Base-by-base conservation (phyloP, 2,113 vertebrate genomes). In the Astatotilapia flaviijosephi region DNA sequence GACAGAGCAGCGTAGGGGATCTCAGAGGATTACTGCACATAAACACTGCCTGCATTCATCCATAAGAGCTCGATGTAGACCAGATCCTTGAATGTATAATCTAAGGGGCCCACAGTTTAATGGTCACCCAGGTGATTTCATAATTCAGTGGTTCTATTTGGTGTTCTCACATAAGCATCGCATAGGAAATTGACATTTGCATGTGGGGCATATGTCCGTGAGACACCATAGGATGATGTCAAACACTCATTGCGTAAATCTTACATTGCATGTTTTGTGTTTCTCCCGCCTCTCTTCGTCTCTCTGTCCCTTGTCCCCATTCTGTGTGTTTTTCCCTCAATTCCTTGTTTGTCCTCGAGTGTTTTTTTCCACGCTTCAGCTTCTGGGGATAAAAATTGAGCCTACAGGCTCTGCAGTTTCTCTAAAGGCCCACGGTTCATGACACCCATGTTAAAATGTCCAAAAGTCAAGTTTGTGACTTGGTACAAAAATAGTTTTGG, bases 31-130 rank as follows among this genome's bases (percentile, higher is more conserved):
- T 93, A 92, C 56, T 51, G 75, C 23, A 80, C 84, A 80, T 94
- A 95, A 94, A 95, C 93, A 93, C 31, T 17, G 49, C 12, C 68
- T 40, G 88, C 68, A 56, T 79, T 45, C 42, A 49, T 91, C 85
- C 26, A 47, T 56, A 42, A 86, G 42, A 81, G 80, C 82, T 83
- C 12, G 14, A 47, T n/a, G 4, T 56, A 53, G 45, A 85, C 33
- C 62, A 33, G 54, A 55, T 45, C 9, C 5, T 5, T 11, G 82
- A 68, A 55, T 82, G 58, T 79, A 80, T 51, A 51, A 73, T 33
- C 55, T 4, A 19, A 31, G 60, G 15, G 51, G 51, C 35, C 80
- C 58, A 54, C 40, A 37, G 31, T 60, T 55, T 6, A 65, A 60
- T 21, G 51, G 9, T 88, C 73, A 89, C 23, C 21, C 7, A 15